Base-by-base conservation (phyloP, 2,797 vertebrate genomes). In the Acrossocheilus wenchowensis region DNA sequence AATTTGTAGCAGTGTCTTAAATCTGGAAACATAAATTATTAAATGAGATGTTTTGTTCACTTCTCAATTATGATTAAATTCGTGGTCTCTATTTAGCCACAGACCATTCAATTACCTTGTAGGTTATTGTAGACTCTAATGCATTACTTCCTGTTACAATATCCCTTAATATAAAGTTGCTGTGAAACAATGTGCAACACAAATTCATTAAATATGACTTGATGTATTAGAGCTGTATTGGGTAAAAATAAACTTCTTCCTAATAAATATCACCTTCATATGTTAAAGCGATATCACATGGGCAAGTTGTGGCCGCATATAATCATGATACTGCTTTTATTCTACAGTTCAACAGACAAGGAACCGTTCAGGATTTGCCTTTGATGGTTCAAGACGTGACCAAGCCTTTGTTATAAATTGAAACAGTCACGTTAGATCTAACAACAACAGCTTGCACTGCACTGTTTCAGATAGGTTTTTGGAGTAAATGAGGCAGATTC, bases 21-120 rank as follows among this genome's bases (percentile, higher is more conserved):
- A 60, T 60, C 34, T n/a, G 75, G 9, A 80, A 80, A 30, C 14
- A 45, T 45, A 21, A 11, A 64, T 66, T 45, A 79, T 64, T 80
- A 45, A 80, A 64, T 5, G 5, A 79, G 39, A 45, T 43, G n/a
- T 64, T 45, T 78, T n/a, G n/a, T 64, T 79, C 9, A 5, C n/a
- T 30, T 45, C n/a, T 45, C n/a, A 17, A 7, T 45, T 43, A 30
- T 62, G n/a, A 3, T 15, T 68, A 9, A 68, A 19, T 26, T 34
- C 30, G 45, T 6, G 15, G 8, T 75, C 26, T 34, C 73, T 75
- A 6, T 36, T 30, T 50, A 75, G 26, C 26, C 45, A 34, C 45
- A 75, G 45, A 30, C 15, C 9, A 52, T 75, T 50, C 8, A 73
- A 26, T 45, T 48, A 26, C 23, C 43, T 45, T 8, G 6, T n/a